Evolutionary conservation across 2,797 vertebrate genomes (phyloP).

Genomic region (Emys orbicularis): DNA sequence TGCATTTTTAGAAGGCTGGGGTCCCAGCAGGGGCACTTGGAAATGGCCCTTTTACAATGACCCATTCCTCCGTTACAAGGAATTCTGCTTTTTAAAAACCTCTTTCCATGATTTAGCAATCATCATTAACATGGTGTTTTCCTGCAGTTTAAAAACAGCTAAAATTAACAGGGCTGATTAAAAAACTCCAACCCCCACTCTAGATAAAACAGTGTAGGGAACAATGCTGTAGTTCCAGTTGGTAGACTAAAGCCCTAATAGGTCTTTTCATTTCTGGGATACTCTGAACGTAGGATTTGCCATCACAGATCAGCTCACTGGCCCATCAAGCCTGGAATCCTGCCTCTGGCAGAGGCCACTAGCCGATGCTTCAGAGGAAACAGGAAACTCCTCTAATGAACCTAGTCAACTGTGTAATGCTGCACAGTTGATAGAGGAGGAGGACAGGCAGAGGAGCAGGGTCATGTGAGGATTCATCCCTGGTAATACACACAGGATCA

Average conservation of each 20-base stretch:
- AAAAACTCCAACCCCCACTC: too few relatives aligned
- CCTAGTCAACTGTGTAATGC: fast-evolving
- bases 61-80: background rate
- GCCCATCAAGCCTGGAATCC: background rate
- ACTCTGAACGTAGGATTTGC: background rate
- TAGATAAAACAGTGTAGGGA: too few relatives aligned
- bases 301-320: background rate
- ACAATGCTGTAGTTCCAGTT: background rate
- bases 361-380: too few relatives aligned
- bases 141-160: background rate
- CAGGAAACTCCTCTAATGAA: fast-evolving
- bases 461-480: too few relatives aligned
- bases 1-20: fast-evolving
- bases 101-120: background rate
- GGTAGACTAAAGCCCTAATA: background rate
- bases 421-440: fast-evolving
- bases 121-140: background rate
- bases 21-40: background rate
- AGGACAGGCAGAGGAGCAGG: background rate
- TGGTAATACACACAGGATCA: too few relatives aligned
- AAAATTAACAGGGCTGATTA: background rate
- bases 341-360: background rate
- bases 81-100: background rate
- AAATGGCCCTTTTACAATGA: background rate
- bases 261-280: background rate